phyloP scores from a whole-genome alignment of 2,797 vertebrate species.

The Eleutherodactylus coqui region DNA sequence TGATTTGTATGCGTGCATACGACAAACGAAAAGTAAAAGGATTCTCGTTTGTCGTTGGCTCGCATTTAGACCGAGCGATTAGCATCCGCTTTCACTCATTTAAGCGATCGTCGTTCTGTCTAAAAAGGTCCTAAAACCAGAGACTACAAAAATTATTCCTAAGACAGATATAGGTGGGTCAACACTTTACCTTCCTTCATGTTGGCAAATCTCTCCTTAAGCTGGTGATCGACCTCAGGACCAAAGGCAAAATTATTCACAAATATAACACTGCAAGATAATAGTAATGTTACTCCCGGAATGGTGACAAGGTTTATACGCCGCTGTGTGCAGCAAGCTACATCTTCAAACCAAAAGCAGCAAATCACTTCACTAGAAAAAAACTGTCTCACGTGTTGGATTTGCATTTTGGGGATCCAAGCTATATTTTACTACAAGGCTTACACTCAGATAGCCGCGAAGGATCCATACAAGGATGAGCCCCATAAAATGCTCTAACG shows the following conservation, averaged over 20 bases:
- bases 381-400: too few relatives aligned
- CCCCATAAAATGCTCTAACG: too few relatives aligned
- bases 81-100: too few relatives aligned
- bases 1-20: too few relatives aligned
- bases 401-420: too few relatives aligned
- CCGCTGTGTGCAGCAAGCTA: neutral
- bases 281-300: conserved; percentile 64
- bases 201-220: conserved; percentile 99
- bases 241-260: conserved; percentile 99
- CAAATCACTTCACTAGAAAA: neutral
- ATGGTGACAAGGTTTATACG: neutral
- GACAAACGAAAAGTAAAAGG: too few relatives aligned
- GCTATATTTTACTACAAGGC: too few relatives aligned
- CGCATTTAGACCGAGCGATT: too few relatives aligned
- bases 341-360: neutral
- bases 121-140: neutral
- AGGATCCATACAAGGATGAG: too few relatives aligned
- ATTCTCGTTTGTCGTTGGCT: too few relatives aligned
- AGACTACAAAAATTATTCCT: neutral
- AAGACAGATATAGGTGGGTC: neutral
- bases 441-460: too few relatives aligned
- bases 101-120: too few relatives aligned
- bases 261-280: conserved; percentile 97
- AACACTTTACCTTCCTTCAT: conserved; percentile 95
- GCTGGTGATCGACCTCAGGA: conserved; percentile 99